Conservation (phyloP, 1,140 invertebrate genomes). For the Hylaeus anthracinus region DNA sequence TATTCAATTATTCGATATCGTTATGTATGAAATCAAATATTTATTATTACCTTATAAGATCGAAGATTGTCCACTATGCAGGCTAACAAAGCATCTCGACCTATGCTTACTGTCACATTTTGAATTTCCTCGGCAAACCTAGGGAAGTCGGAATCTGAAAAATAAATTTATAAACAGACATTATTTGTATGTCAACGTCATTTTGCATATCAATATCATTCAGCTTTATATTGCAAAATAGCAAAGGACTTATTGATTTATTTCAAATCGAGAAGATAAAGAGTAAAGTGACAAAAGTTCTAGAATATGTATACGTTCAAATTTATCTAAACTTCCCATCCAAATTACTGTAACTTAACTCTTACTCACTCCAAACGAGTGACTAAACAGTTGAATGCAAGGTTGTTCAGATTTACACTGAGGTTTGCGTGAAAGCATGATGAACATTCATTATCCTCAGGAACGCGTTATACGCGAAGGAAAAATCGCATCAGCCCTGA, state of each 20-base stretch:
- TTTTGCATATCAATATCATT: too few relatives aligned
- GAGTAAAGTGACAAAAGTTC: too few relatives aligned
- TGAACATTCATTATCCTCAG: constrained; percentile 7
- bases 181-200: not conserved
- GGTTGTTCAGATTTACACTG: too few relatives aligned
- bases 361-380: too few relatives aligned
- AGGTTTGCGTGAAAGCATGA: not conserved
- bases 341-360: too few relatives aligned
- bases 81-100: constrained; percentile 93
- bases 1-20: not conserved
- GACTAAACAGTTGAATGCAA: too few relatives aligned
- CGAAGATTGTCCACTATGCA: constrained; percentile 96
- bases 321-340: too few relatives aligned
- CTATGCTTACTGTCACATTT: constrained; percentile 95
- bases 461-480: not conserved
- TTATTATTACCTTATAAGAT: constrained; percentile 89
- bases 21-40: not conserved
- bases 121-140: constrained; percentile 94
- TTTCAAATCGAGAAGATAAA: too few relatives aligned
- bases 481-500: not conserved
- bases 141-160: constrained; percentile 80
- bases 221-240: too few relatives aligned
- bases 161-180: not conserved
- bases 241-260: too few relatives aligned
- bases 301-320: too few relatives aligned